These are phyloP conservation scores for Andrena chrysosceles DNA, from an alignment of 2,888 invertebrate genomes.

Conservation along the genomic window DNA sequence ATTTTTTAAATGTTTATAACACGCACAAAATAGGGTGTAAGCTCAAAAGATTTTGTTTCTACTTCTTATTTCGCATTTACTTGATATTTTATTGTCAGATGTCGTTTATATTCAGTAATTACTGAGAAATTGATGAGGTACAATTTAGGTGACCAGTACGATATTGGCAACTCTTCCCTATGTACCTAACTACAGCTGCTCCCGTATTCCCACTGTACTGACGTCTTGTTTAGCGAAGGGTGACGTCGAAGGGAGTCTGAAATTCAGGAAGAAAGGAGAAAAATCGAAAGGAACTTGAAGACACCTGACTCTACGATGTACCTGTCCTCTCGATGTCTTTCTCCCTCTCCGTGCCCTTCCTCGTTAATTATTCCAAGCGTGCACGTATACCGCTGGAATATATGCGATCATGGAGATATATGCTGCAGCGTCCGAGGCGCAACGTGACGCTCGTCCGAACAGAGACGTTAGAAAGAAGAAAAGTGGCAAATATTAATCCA, in stretches of 20 bases:
- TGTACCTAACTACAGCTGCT: not conserved
- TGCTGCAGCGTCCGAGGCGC: constrained; percentile 23
- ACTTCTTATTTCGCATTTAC: not conserved
- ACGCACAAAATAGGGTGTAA: too few relatives aligned
- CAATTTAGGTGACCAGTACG: too few relatives aligned
- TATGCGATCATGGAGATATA: constrained; percentile 68
- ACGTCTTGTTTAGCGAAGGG: not conserved
- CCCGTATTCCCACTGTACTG: not conserved
- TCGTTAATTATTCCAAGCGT: constrained; percentile 76
- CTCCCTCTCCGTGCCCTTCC: constrained; percentile 48
- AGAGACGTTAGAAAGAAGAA: constrained; percentile 21
- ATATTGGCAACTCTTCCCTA: not conserved
- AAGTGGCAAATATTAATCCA: constrained; percentile 22
- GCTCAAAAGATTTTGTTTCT: too few relatives aligned
- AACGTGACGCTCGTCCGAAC: constrained; percentile 54
- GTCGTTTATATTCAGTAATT: too few relatives aligned
- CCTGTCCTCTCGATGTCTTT: constrained; percentile 18
- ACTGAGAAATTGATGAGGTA: too few relatives aligned
- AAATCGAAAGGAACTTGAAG: constrained; percentile 1
- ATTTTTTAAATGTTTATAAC: too few relatives aligned
- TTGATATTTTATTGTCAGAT: too few relatives aligned
- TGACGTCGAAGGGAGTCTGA: constrained; percentile 8
- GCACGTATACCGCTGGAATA: constrained; percentile 72
- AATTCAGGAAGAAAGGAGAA: constrained; percentile 19
- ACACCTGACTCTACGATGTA: constrained; percentile 17